A percentile compares a stretch with the other conserved stretches of the same genome.
These are phyloP conservation scores for Luidia sarsii DNA, from an alignment of 53 echinoderm and acorn worm genomes.

Conservation along the genomic window DNA sequence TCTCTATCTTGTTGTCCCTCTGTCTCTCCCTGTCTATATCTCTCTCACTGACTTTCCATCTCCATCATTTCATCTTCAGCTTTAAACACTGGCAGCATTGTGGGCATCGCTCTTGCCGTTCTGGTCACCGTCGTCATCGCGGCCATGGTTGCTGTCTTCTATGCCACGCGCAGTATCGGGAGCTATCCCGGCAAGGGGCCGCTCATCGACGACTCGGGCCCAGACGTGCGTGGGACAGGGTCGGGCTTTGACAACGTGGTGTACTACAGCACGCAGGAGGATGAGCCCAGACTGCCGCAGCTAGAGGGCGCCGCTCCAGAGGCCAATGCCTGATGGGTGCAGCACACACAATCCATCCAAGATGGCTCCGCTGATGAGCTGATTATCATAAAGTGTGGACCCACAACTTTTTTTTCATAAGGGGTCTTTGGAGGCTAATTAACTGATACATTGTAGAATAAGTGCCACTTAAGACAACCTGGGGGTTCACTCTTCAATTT, in stretches of 20 bases:
- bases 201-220: background rate
- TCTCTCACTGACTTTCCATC: background rate
- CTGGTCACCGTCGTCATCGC: constrained; percentile 12
- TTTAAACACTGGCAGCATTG: constrained; percentile 38
- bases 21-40: background rate
- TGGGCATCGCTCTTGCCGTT: constrained; percentile 48
- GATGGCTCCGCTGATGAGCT: no score
- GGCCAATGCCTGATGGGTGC: no score
- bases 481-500: no score
- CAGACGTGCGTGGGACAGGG: background rate
- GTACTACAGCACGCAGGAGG: constrained; percentile 28
- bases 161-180: constrained; percentile 8
- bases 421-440: no score
- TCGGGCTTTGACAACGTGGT: constrained; percentile 56
- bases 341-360: no score
- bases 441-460: no score
- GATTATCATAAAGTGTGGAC: no score
- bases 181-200: no score
- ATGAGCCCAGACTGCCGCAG: no score
- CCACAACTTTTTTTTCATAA: no score
- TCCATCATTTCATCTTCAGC: constrained; percentile 17
- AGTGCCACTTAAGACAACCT: no score
- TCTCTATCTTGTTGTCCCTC: background rate
- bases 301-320: no score
- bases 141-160: constrained; percentile 16